Base-by-base conservation (phyloP, 2,797 vertebrate genomes). In the Avahi laniger region DNA sequence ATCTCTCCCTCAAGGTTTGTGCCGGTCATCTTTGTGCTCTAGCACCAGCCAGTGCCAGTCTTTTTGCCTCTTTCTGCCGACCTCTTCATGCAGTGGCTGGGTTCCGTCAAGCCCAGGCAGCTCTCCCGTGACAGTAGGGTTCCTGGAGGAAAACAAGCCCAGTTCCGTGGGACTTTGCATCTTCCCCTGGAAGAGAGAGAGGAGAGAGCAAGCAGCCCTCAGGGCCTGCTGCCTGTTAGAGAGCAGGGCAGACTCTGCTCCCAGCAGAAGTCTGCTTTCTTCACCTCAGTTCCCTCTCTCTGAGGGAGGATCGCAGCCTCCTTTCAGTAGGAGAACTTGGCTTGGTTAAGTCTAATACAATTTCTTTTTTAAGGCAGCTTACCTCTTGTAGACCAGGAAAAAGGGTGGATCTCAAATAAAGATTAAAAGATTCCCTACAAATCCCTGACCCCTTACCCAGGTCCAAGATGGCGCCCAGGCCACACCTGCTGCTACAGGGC, bases 291-390 rank as follows among this genome's bases (percentile, higher is more conserved):
- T 63, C 20, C n/a, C 75, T 67, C 38, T 73, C 35, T 24, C 7
- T 28, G n/a, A n/a, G n/a, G n/a, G n/a, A n/a, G n/a, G 30, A 30
- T 33, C 67, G 59, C 54, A 83, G 67, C 72, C 48, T 90, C 26
- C 50, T 91, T 69, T 91, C 59, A 9, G n/a, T 76, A 76, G 84
- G 79, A 87, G 65, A 80, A 69, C 63, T 57, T 82, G 48, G 54
- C 54, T 89, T 72, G 33, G 48, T 79, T 90, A 22, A 92, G 14
- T 61, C 28, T 96, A 20, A 14, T 54, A 38, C 63, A 70, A 57
- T 57, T 86, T 83, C 65, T 70, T 73, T 67, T 76, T 93, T 80
- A 84, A 84, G 69, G 33, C n/a, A 78, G 82, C 78, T 78, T 78
- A 67, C 30, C 43, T 88, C 59, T n/a, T 92, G 0, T 41, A 79